A percentile compares a stretch with the other conserved stretches of the same genome.
Conservation (phyloP, 2,888 invertebrate genomes). For the Pollenia amentaria region DNA sequence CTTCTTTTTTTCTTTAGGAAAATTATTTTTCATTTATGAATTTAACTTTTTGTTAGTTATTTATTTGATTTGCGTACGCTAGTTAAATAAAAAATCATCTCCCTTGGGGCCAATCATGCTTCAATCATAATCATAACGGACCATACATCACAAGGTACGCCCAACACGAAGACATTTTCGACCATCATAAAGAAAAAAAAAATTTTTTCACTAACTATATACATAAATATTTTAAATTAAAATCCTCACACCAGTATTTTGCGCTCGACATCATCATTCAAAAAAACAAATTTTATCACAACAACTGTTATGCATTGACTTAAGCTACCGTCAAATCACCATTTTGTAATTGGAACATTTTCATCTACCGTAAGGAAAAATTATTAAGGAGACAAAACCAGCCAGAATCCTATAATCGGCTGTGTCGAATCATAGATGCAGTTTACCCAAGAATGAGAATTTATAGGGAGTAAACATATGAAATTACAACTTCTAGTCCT, state of each 20-base stretch:
- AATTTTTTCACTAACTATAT: not conserved
- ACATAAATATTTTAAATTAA: conserved; percentile 56
- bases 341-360: conserved; percentile 63
- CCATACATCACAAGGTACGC: conserved; percentile 6
- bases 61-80: conserved; percentile 39
- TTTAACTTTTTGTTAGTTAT: conserved; percentile 37
- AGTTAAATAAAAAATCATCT: conserved; percentile 39
- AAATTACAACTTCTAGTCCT: no score
- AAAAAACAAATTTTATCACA: conserved; percentile 46
- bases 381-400: conserved; percentile 43
- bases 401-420: conserved; percentile 28
- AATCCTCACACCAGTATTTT: conserved; percentile 60
- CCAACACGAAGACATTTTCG: conserved; percentile 12
- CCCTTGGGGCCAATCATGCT: conserved; percentile 45
- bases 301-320: conserved; percentile 60
- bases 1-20: conserved; percentile 2
- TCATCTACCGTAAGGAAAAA: conserved; percentile 44
- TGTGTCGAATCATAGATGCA: conserved; percentile 54
- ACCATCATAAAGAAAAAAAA: conserved; percentile 26
- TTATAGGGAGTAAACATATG: not conserved
- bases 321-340: conserved; percentile 71
- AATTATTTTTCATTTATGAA: conserved; percentile 61
- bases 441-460: conserved; percentile 46
- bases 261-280: conserved; percentile 41
- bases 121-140: conserved; percentile 62